Evolutionary conservation across 1,140 invertebrate species (phyloP), one percentile per base, ranked within the genome.

Genomic region (Drosophila subpulchrella): DNA sequence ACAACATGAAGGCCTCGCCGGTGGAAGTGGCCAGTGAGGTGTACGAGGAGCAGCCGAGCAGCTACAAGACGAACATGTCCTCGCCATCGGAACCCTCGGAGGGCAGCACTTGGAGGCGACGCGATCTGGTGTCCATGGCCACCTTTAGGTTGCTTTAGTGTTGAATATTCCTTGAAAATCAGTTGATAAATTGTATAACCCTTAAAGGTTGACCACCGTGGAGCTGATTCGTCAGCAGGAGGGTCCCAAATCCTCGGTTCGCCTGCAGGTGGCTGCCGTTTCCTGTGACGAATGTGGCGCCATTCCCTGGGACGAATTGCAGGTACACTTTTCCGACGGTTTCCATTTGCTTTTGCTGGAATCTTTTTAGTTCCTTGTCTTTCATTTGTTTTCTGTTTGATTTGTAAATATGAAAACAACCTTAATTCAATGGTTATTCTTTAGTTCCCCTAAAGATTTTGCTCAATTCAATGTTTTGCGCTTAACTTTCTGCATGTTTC

Each of bases 291-390:
- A 98, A 92, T 97, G 97, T 91, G 94, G 95, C 7, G 96, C 96
- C 48, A 98, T 98, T 90, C 96, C 96, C 4, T 98, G 97, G 96
- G 97, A 98, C 90, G 97, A 98, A 93, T 97, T 99, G 93, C 97
- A 98, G 95, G 97, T 97, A 61, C 8, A 75, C 27, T 24, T 53
- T 6, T 47, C 15, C 5, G 10, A 27, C n/a, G 17, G n/a, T 60
- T 54, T 47, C 7, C 38, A 15, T 17, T 34, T 54, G 17, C 24
- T 55, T 76, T 41, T n/a, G 17, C 60, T 39, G 8, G 27, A 46
- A n/a, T 50, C n/a, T 44, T 48, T 78, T 47, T 4, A 50, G 32
- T 48, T 63, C 8, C 41, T 63, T 65, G 8, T 61, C 48, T 50
- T 30, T 73, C 53, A 56, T 68, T 74, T 54, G 24, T 68, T 76